A percentile compares a stretch with the other conserved stretches of the same genome.
Conservation (phyloP, 1,140 invertebrate species). For the Bombus polaris region DNA sequence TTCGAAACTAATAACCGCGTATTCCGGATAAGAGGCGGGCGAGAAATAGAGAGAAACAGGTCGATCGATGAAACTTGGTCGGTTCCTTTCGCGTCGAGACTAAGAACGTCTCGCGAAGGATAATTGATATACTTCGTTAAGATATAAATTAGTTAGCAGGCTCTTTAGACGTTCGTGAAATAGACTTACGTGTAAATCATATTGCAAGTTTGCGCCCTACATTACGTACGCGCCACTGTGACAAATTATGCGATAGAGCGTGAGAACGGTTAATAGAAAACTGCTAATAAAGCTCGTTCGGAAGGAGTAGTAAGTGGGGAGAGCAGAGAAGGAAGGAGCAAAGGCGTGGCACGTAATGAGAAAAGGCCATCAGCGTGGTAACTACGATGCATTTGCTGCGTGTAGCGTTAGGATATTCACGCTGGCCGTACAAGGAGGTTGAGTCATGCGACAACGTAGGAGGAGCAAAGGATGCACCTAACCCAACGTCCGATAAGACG, state of each 20-base stretch:
- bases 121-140: neutral
- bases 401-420: constrained; percentile 27
- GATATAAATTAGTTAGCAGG: neutral
- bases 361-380: constrained; percentile 17
- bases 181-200: too few species aligned
- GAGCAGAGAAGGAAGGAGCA: neutral
- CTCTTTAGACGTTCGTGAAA: neutral
- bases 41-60: neutral
- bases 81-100: neutral
- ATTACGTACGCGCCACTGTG: too few species aligned
- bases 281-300: too few species aligned
- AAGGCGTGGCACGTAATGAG: constrained; percentile 59
- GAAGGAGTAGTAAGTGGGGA: neutral
- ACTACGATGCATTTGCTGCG: constrained; percentile 57
- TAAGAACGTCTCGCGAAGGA: neutral
- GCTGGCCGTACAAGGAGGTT: constrained; percentile 68
- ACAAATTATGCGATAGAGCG: too few species aligned
- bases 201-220: too few species aligned
- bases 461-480: constrained; percentile 66
- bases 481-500: constrained; percentile 44
- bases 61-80: neutral
- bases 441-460: constrained; percentile 74
- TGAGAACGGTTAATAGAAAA: too few species aligned
- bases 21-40: too few species aligned
- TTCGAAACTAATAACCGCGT: neutral